These are phyloP conservation scores for Noctilio leporinus DNA, from an alignment of 2,113 vertebrate genomes.

Conservation along the genomic window DNA sequence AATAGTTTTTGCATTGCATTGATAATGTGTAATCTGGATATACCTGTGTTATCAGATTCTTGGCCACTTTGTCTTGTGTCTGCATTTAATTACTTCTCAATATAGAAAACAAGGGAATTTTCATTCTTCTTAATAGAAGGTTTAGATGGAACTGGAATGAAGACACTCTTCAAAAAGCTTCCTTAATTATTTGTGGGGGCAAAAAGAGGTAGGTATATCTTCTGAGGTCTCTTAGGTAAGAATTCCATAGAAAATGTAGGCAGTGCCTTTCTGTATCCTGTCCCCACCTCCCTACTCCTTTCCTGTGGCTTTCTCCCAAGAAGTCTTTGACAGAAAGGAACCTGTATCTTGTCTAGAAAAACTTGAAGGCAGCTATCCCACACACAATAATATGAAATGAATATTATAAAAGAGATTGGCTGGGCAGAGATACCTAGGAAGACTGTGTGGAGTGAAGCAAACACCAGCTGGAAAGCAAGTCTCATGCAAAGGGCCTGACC, in stretches of 20 bases:
- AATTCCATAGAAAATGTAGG: not conserved
- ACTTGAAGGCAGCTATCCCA: slow-evolving; percentile 13
- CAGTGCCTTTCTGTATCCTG: not conserved
- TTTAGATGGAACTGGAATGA: not conserved
- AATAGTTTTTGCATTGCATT: not conserved
- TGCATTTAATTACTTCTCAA: not conserved
- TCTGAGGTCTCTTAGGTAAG: not conserved
- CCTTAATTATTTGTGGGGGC: not conserved
- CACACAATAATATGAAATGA: slow-evolving; percentile 41
- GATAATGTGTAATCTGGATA: not conserved
- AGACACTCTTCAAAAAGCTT: not conserved
- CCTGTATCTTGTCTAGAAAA: slow-evolving; percentile 47
- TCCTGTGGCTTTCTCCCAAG: not conserved
- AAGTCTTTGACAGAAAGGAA: slow-evolving; percentile 1
- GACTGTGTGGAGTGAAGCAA: slow-evolving; percentile 3
- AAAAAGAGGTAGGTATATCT: not conserved
- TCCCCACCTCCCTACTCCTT: not conserved
- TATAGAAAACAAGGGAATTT: not conserved
- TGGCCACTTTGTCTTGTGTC: not conserved
- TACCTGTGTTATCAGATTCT: rapidly evolving
- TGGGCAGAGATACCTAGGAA: slow-evolving; percentile 8
- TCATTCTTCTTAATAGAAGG: not conserved
- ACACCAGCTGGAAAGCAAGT: slow-evolving; percentile 49
- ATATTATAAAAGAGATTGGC: slow-evolving; percentile 8
- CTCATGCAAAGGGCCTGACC: slow-evolving; percentile 45